Evolutionary conservation across 2,888 invertebrate species (phyloP).

Genomic region (Agrotis clavis): DNA sequence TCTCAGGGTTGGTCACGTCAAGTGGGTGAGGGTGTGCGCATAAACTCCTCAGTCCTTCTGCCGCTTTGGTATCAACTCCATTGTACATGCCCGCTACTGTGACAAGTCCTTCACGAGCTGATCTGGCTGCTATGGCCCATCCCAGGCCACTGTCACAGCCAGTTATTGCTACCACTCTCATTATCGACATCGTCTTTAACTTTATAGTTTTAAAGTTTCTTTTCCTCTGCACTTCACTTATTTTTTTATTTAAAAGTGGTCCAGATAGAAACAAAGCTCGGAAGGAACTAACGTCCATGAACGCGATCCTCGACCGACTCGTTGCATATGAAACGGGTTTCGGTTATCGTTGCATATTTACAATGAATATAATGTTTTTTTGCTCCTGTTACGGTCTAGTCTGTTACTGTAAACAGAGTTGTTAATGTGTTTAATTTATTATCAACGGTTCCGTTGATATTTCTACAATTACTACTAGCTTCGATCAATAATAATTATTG

Average conservation of each 20-base stretch:
- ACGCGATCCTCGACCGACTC: conserved; percentile 69
- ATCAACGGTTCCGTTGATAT: background rate
- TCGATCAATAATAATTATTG: too few species aligned
- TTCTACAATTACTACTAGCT: too few species aligned
- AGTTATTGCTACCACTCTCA: conserved; percentile 93
- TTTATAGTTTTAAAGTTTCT: background rate
- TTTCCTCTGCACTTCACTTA: conserved; percentile 12
- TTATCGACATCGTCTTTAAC: conserved; percentile 72
- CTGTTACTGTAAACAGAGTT: conserved; percentile 37
- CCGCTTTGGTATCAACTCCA: conserved; percentile 89
- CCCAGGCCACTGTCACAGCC: conserved; percentile 97
- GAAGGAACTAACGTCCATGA: conserved; percentile 72
- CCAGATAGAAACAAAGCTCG: conserved; percentile 67
- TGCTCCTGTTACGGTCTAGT: conserved; percentile 62
- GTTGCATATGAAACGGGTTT: conserved; percentile 86
- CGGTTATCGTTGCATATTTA: conserved; percentile 88
- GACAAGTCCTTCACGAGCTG: conserved; percentile 92
- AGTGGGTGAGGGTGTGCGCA: conserved; percentile 90
- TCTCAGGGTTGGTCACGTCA: conserved; percentile 93
- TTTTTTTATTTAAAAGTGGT: conserved; percentile 56
- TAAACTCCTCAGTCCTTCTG: conserved; percentile 84
- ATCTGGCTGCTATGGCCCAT: conserved; percentile 93
- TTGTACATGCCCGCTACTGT: conserved; percentile 95
- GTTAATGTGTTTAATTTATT: conserved; percentile 30
- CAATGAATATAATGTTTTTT: conserved; percentile 84